Evolutionary conservation across 2,797 vertebrate species (phyloP), one percentile per base, ranked within the genome.

Genomic region (Mormyrops attenuatus): DNA sequence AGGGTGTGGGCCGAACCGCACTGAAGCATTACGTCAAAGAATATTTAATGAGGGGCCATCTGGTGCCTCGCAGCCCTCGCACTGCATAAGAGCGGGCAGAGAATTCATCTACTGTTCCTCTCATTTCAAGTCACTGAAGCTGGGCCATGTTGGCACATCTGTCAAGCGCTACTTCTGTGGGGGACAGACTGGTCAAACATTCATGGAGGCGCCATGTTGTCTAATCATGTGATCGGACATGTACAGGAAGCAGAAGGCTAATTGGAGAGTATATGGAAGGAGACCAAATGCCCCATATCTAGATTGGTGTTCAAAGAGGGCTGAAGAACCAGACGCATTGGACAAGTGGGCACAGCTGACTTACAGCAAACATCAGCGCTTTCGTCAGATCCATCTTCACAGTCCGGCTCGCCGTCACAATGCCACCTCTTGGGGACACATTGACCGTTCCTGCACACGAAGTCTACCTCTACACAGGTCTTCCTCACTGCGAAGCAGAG

Each of bases 351-450:
- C 7, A 13, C 5, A 2, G 20, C 11, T 11, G 1, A 98, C 99
- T 99, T 95, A 99, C 99, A 95, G 94, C 99, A 99, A 91, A 98
- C 95, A 38, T 98, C 97, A 0, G 95, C 88, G 89, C 95, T 97
- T 94, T 99, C 99, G 0, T 99, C 99, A 0, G 99, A 98, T 0
- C 96, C 97, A 3, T 99, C 98, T 91, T 99, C 98, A 0, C 99
- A 99, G 94, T 99, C 99, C 0, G 97, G 96, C 89, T 99, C 98
- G 0, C 98, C 98, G 2, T 99, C 98, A 87, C 99, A 99, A 90
- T 98, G 97, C 99, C 99, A 99, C 9, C 98, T 95, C 94, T 95
- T 97, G 0, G 99, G 98, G 88, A 99, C 94, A 91, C 99, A 99
- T 47, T 99, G 98, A n/a, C 98, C 98, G 22, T 96, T 99, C 88